Conservation (phyloP, 2,797 vertebrate genomes). For the Menidia menidia region DNA sequence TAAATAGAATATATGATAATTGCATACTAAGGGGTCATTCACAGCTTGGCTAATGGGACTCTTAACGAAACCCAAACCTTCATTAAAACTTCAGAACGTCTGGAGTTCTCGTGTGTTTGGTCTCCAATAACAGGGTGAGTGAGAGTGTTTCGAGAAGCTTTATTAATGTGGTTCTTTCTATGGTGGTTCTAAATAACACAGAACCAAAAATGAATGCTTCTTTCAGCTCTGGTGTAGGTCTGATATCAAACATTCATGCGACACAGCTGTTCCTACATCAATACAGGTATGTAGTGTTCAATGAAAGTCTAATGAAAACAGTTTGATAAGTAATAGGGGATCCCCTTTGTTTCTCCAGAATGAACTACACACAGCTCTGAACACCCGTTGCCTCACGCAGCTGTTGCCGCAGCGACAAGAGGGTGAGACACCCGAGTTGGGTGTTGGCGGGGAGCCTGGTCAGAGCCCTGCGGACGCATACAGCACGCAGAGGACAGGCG, state of each 20-base stretch:
- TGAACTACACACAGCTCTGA: not conserved
- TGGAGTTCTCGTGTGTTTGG: slow-evolving; percentile 52
- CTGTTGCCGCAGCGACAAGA: slow-evolving; percentile 73
- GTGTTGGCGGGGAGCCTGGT: slow-evolving; percentile 32
- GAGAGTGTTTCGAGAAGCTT: slow-evolving; percentile 72
- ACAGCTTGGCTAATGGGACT: slow-evolving; percentile 33
- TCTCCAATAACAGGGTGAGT: slow-evolving; percentile 67
- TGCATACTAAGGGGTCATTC: slow-evolving; percentile 26
- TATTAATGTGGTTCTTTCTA: slow-evolving; percentile 27
- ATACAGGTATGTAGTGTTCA: not conserved
- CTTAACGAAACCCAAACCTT: slow-evolving; percentile 77
- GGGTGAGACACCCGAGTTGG: slow-evolving; percentile 73
- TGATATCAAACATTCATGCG: not conserved
- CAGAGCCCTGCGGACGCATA: slow-evolving; percentile 16
- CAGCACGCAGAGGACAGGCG: slow-evolving; percentile 12
- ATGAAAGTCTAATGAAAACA: slow-evolving; percentile 6
- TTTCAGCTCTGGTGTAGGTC: not conserved
- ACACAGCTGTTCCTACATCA: not conserved
- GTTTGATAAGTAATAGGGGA: not conserved
- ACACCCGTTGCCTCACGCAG: slow-evolving; percentile 57
- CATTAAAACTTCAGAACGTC: slow-evolving; percentile 84
- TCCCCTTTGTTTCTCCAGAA: slow-evolving; percentile 14
- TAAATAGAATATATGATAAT: not conserved
- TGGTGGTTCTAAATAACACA: not conserved
- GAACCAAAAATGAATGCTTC: not conserved